These are phyloP conservation scores for Tachyglossus aculeatus DNA, from an alignment of 2,797 vertebrate genomes.

Conservation along the genomic window DNA sequence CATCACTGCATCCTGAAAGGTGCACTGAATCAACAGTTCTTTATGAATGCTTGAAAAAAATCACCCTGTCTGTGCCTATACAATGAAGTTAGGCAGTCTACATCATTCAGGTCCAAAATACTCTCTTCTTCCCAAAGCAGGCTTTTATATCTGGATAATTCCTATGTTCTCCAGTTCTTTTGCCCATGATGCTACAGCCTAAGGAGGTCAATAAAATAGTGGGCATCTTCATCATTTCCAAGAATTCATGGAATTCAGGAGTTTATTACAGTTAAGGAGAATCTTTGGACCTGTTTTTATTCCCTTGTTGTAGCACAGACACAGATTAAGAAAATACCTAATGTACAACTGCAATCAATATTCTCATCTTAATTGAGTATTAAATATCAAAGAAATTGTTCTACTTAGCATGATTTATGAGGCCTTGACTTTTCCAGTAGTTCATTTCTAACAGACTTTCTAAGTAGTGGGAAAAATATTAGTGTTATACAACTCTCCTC, in stretches of 20 bases:
- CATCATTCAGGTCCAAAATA: too few species aligned
- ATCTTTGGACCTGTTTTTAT: neutral
- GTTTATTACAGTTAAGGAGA: slow-evolving; percentile 4
- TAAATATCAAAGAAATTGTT: slow-evolving; percentile 41
- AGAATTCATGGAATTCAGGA: slow-evolving; percentile 32
- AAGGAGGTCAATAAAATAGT: too few species aligned
- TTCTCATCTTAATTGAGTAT: slow-evolving; percentile 21
- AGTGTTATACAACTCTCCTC: neutral
- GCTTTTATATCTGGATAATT: too few species aligned
- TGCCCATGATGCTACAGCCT: too few species aligned
- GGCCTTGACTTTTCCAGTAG: slow-evolving; percentile 30
- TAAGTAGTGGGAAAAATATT: slow-evolving; percentile 9
- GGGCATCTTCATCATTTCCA: too few species aligned
- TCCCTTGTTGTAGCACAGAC: slow-evolving; percentile 2
- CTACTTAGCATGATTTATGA: slow-evolving; percentile 40
- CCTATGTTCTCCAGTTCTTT: too few species aligned
- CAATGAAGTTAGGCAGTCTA: too few species aligned
- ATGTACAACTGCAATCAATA: slow-evolving; percentile 16
- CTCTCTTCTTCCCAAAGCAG: too few species aligned
- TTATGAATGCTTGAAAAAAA: too few species aligned
- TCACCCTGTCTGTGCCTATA: too few species aligned
- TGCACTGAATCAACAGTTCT: too few species aligned
- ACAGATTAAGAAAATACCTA: slow-evolving; percentile 38
- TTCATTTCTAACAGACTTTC: slow-evolving; percentile 31
- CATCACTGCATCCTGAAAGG: too few species aligned